Base-by-base conservation (phyloP, 2,113 vertebrate species). In the Sterna hirundo region DNA sequence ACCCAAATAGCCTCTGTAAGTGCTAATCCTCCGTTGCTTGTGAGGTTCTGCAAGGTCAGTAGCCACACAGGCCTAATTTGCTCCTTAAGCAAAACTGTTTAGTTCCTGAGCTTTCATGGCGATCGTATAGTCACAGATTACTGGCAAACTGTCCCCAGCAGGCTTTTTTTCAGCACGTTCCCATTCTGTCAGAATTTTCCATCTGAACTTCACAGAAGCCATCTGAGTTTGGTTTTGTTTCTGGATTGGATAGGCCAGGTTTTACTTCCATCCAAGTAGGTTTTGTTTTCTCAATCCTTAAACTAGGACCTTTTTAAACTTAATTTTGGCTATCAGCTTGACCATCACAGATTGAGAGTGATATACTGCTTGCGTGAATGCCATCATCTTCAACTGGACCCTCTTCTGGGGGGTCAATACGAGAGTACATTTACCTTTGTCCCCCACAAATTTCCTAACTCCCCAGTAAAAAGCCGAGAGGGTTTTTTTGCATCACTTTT, bases 1-100 rank as follows among this genome's bases (percentile, higher is more conserved):
- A 95, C 84, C 64, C 86, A 87, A 93, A 86, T 90, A 93, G 62
- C 84, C 82, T 90, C 58, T 94, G 32, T 60, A 64, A 79, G 57
- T 61, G 40, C 61, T 89, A 94, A 89, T 89, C 71, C 66, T 94
- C 74, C 58, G 18, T 82, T 85, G 36, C n/a, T 86, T 62, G 29
- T 49, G 58, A 79, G 65, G 42, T 87, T 94, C 71, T 80, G 32
- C 61, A 68, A 80, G 57, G 68, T 84, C 93, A 96, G 38, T 69
- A 87, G 54, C 36, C 46, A 61, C 54, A 58, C 54, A 77, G 44
- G 30, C 16, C 49, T 84, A 90, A 93, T 87, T 66, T 57, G 19
- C 58, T 90, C 58, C 40, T 84, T 47, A 77, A 38, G 74, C 52
- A 81, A 81, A 93, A 84, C 46, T 83, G 20, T 75, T 87, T 77